A percentile compares a stretch with the other conserved stretches of the same genome.
Evolutionary conservation across 2,888 invertebrate species (phyloP).

Genomic region (Yponomeuta evonymella): DNA sequence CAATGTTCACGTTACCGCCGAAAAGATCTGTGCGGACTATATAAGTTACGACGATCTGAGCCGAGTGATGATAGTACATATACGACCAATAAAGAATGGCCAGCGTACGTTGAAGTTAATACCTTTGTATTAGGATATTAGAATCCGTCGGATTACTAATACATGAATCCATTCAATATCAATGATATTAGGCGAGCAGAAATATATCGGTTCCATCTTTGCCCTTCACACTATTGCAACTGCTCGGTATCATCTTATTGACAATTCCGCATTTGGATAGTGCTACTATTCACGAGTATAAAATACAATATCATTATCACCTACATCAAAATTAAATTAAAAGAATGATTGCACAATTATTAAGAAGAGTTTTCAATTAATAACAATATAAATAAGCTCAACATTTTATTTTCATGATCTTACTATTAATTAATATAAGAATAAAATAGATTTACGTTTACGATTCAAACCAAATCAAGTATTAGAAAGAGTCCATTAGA

Average conservation of each 20-base stretch:
- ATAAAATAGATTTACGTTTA: slow-evolving; percentile 6
- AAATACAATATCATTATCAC: neutral
- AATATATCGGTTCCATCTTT: slow-evolving; percentile 21
- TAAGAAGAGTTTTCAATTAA: slow-evolving; percentile 28
- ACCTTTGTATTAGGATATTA: no score
- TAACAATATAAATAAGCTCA: slow-evolving; percentile 48
- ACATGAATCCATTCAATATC: no score
- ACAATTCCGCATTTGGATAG: slow-evolving; percentile 39
- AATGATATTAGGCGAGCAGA: no score
- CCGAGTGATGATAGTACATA: no score
- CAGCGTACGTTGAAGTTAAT: no score
- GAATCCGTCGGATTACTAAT: no score
- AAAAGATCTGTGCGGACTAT: no score
- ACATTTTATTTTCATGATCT: slow-evolving; percentile 26
- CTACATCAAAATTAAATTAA: slow-evolving; percentile 8
- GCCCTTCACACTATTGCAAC: slow-evolving; percentile 38
- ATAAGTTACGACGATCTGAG: no score
- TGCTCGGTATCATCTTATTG: slow-evolving; percentile 33
- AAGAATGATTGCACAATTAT: slow-evolving; percentile 17
- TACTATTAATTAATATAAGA: slow-evolving; percentile 14
- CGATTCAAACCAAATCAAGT: slow-evolving; percentile 1
- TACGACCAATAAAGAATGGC: no score
- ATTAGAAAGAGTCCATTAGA: slow-evolving; percentile 1
- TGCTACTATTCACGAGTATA: slow-evolving; percentile 20
- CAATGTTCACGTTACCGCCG: no score